Conservation (phyloP, 2,888 invertebrate genomes). For the Dorcus hopei region DNA sequence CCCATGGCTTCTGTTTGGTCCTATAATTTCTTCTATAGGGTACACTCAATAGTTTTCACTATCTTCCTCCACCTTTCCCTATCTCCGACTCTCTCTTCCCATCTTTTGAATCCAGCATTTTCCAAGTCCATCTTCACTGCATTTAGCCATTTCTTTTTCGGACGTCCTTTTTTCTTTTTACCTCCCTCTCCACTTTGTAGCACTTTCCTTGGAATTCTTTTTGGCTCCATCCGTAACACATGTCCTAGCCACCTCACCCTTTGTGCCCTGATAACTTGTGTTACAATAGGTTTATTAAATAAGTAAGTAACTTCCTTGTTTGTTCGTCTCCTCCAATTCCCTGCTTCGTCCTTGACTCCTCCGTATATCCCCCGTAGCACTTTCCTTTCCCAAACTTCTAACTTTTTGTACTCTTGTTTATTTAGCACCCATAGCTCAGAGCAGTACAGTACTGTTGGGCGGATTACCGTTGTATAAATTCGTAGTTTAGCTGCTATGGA, state of each 20-base stretch:
- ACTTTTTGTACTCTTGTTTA: constrained; percentile 3
- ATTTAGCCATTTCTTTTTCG: too few species aligned
- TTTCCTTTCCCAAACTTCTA: constrained; percentile 15
- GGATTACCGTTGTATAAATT: constrained; percentile 5
- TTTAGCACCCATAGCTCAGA: constrained; percentile 1
- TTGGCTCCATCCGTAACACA: constrained; percentile 3
- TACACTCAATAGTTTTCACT: too few species aligned
- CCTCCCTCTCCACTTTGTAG: too few species aligned
- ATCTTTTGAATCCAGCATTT: too few species aligned
- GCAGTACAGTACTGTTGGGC: neutral
- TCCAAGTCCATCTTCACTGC: too few species aligned
- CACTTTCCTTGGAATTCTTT: neutral
- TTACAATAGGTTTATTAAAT: constrained; percentile 1
- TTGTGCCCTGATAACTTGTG: constrained; percentile 3
- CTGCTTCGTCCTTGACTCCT: too few species aligned
- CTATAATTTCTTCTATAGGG: too few species aligned
- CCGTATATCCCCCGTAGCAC: constrained; percentile 3
- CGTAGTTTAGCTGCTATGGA: constrained; percentile 5
- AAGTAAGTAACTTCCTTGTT: constrained; percentile 2
- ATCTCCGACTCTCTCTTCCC: too few species aligned
- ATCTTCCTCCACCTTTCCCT: too few species aligned
- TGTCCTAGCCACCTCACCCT: constrained; percentile 12
- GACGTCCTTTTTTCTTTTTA: too few species aligned
- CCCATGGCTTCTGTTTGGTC: too few species aligned
- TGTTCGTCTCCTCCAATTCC: too few species aligned